Conservation (phyloP, 2,888 invertebrate genomes). For the Synergus gifuensis region DNA sequence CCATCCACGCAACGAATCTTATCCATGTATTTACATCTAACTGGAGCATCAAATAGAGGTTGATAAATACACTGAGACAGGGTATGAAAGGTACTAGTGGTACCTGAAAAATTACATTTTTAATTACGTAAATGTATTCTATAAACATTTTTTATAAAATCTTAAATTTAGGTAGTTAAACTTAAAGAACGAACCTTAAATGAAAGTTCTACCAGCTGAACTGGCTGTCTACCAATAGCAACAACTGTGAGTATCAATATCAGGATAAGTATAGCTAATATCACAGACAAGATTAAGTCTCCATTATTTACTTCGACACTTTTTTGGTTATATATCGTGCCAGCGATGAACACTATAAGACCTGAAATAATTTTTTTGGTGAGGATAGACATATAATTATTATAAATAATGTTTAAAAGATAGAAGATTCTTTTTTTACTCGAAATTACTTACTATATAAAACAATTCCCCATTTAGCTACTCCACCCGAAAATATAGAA, state of each 20-base stretch:
- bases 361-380: slow-evolving; percentile 77
- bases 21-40: slow-evolving; percentile 92
- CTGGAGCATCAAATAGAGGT: slow-evolving; percentile 94
- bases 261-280: slow-evolving; percentile 61
- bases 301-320: slow-evolving; percentile 63
- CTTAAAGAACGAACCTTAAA: slow-evolving; percentile 82
- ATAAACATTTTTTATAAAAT: background rate
- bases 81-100: slow-evolving; percentile 93
- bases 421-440: slow-evolving; percentile 22
- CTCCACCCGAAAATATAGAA: slow-evolving; percentile 81
- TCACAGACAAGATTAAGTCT: slow-evolving; percentile 70
- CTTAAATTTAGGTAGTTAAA: slow-evolving; percentile 10
- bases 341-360: slow-evolving; percentile 80
- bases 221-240: slow-evolving; percentile 86
- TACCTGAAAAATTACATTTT: slow-evolving; percentile 80
- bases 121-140: background rate
- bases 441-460: slow-evolving; percentile 79
- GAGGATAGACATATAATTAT: slow-evolving; percentile 57
- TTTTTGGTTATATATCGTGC: slow-evolving; percentile 77
- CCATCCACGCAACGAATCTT: slow-evolving; percentile 91
- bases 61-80: slow-evolving; percentile 90
- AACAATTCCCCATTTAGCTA: slow-evolving; percentile 83
- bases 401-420: slow-evolving; percentile 31
- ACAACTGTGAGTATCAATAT: slow-evolving; percentile 80
- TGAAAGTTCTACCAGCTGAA: slow-evolving; percentile 81